Evolutionary conservation across 2,888 invertebrate species (phyloP).

Genomic region (Idaea straminata): DNA sequence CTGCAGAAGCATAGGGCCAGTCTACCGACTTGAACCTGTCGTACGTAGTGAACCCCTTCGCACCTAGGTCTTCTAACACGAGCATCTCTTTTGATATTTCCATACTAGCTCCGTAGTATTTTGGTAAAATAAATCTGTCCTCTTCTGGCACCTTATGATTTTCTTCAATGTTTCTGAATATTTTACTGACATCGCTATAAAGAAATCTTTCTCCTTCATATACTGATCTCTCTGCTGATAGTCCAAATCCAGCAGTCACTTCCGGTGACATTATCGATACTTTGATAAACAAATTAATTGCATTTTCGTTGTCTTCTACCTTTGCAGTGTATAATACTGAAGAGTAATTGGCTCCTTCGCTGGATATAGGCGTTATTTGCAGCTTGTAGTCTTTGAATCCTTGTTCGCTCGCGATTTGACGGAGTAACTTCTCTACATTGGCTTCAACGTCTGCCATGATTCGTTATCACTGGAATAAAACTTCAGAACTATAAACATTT

Average conservation of each 20-base stretch:
- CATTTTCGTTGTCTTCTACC: background rate
- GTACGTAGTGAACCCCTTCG: slow-evolving; percentile 36
- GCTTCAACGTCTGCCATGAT: background rate
- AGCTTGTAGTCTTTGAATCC: background rate
- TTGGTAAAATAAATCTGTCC: slow-evolving; percentile 35
- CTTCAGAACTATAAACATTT: background rate
- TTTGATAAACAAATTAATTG: slow-evolving; percentile 4
- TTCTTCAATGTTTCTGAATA: slow-evolving; percentile 25
- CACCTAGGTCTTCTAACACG: slow-evolving; percentile 45
- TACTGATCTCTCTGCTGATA: background rate
- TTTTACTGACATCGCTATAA: background rate
- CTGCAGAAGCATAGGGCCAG: slow-evolving; percentile 39
- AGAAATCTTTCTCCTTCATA: background rate
- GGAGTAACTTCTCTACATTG: background rate
- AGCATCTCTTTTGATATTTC: slow-evolving; percentile 38
- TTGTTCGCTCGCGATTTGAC: background rate
- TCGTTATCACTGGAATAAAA: background rate
- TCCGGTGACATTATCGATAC: slow-evolving; percentile 2
- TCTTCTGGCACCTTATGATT: slow-evolving; percentile 34
- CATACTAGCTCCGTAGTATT: slow-evolving; percentile 36
- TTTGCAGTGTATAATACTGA: background rate
- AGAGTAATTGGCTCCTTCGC: slow-evolving; percentile 7
- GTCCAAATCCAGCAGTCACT: no score
- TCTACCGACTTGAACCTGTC: slow-evolving; percentile 41
- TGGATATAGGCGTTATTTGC: background rate